Evolutionary conservation across 1,140 invertebrate species (phyloP), one percentile per base, ranked within the genome.

Genomic region (Zaprionus taronus): DNA sequence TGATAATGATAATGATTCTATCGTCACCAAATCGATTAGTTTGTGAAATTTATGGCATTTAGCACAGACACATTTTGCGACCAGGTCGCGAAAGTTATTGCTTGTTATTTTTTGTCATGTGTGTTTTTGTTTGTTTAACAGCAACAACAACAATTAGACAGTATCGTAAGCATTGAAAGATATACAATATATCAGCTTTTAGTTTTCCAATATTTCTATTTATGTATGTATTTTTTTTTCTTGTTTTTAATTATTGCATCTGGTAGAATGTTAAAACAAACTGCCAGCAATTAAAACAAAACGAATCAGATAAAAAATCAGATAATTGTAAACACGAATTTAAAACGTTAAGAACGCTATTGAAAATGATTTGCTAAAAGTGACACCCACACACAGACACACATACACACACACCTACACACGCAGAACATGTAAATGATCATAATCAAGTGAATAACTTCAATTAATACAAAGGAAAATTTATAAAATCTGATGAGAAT

Each of bases 281-380:
- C 47, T 51, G 47, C 47, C 47, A 24, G 47, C 47, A 24, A 51
- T 51, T 14, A 24, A 51, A 51, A 51, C 47, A 14, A 51, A 51
- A 51, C 47, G 47, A 24, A 51, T 22, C 47, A 51, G 47, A 51
- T 51, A 51, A 51, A 20, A 63, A 49, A 63, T 55, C 38, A 66
- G 63, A 61, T 66, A 65, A 53, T 79, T 66, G 49, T 72, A 38
- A 76, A 81, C 75, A 90, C 84, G 84, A 89, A 89, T 89, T 89
- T 89, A 89, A 83, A 57, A 84, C 81, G 84, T 81, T 90, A 72
- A 69, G 72, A 90, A 85, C 76, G 81, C 81, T 72, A 70, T 53
- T 44, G 15, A 75, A 34, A 55, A 66, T 81, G 75, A 58, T 81
- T 81, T 81, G 67, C 56, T 49, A 61, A 60, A 47, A 47, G 41